Conservation (phyloP, 2,797 vertebrate genomes). For the Phalanger gymnotis region DNA sequence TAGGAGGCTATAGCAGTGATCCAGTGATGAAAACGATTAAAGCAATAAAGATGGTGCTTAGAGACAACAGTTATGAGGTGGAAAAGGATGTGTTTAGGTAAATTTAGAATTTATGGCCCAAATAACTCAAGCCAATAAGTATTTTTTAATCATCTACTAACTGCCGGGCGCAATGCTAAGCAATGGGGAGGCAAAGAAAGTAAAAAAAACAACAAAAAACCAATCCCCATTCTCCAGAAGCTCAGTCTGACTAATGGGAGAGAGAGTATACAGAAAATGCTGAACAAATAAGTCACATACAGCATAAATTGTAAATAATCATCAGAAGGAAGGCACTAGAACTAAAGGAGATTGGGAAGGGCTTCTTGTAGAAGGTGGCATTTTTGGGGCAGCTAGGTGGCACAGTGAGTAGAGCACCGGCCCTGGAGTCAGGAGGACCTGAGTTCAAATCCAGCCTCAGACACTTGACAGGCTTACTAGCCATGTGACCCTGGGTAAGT, state of each 20-base stretch:
- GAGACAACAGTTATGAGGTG: not conserved
- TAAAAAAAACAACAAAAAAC: not conserved
- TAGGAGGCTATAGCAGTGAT: not conserved
- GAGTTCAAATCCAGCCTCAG: no score
- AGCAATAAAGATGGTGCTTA: not conserved
- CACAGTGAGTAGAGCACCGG: no score
- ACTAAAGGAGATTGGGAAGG: not conserved
- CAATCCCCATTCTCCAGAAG: not conserved
- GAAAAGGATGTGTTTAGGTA: not conserved
- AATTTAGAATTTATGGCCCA: not conserved
- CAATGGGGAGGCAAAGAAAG: not conserved
- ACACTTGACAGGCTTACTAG: no score
- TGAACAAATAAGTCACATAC: not conserved
- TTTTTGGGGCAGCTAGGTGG: no score
- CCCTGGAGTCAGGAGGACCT: no score
- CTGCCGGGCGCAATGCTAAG: not conserved
- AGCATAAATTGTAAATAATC: not conserved
- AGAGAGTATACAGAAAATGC: not conserved
- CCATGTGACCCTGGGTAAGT: no score
- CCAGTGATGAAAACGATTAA: not conserved
- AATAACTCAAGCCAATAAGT: not conserved
- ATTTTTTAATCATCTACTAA: not conserved
- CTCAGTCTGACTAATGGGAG: not conserved
- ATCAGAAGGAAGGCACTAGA: not conserved
- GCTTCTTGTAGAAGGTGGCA: not conserved